phyloP scores from a whole-genome alignment of 2,113 vertebrate genomes.

The Miniopterus natalensis region DNA sequence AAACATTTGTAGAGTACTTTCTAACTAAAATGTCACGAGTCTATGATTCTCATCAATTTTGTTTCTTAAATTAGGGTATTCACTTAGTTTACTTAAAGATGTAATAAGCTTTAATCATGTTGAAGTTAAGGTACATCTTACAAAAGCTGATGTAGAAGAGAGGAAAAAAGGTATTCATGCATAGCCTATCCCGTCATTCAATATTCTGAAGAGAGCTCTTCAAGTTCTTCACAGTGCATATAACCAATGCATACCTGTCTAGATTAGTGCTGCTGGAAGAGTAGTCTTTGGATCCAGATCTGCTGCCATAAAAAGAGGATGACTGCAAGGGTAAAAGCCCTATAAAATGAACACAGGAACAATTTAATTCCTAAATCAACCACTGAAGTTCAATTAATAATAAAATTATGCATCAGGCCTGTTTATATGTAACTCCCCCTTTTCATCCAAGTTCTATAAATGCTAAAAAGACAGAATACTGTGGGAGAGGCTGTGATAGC shows the following conservation, averaged over 20 bases:
- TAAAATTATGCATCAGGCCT: background rate
- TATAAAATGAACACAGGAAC: slow-evolving; percentile 78
- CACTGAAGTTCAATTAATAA: slow-evolving; percentile 36
- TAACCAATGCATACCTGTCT: slow-evolving; percentile 91
- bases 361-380: slow-evolving; percentile 44
- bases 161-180: background rate
- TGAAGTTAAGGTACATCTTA: slow-evolving; percentile 22
- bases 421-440: background rate
- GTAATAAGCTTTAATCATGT: background rate
- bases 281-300: slow-evolving; percentile 93
- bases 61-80: slow-evolving; percentile 47
- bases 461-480: slow-evolving; percentile 3
- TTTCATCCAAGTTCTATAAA: background rate
- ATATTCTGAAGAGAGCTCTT: slow-evolving; percentile 27
- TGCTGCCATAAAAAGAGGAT: slow-evolving; percentile 95
- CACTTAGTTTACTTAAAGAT: background rate
- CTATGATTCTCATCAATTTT: slow-evolving; percentile 9
- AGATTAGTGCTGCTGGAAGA: slow-evolving; percentile 91
- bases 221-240: slow-evolving; percentile 34
- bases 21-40: slow-evolving; percentile 31
- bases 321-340: slow-evolving; percentile 95
- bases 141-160: background rate
- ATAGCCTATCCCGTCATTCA: slow-evolving; percentile 35
- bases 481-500: background rate
- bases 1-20: slow-evolving; percentile 42